These are phyloP conservation scores for Tichodroma muraria DNA, from an alignment of 2,113 vertebrate genomes.

Conservation along the genomic window DNA sequence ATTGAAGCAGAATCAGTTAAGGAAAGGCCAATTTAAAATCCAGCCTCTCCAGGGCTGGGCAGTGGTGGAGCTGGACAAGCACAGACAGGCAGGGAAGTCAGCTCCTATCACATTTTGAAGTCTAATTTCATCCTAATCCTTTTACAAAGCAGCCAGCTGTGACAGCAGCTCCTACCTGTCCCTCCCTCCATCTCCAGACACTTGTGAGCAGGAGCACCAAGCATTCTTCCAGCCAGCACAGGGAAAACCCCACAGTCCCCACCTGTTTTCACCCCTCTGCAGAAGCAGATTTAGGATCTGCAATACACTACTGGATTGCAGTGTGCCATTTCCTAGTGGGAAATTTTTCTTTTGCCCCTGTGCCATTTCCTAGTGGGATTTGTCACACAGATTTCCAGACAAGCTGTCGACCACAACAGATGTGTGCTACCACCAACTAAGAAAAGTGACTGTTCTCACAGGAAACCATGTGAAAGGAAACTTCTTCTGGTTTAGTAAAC, in stretches of 20 bases:
- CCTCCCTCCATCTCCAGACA: not conserved
- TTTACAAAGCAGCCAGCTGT: not conserved
- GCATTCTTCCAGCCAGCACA: not conserved
- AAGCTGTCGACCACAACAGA: not conserved
- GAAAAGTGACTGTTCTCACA: not conserved
- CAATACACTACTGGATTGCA: not conserved
- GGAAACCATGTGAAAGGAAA: not conserved
- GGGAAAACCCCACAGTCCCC: fast-evolving
- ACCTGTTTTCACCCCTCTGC: not conserved
- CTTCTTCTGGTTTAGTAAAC: not conserved
- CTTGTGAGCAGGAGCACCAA: not conserved
- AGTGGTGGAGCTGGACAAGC: not conserved
- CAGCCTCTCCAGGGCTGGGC: not conserved
- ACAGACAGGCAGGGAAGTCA: not conserved
- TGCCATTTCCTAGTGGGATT: not conserved
- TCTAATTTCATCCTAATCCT: not conserved
- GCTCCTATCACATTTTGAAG: not conserved
- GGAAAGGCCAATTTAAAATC: not conserved
- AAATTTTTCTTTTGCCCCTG: not conserved
- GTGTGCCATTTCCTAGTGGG: not conserved
- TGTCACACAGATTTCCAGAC: not conserved
- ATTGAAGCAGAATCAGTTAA: not conserved
- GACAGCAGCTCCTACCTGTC: not conserved
- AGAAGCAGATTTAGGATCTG: not conserved
- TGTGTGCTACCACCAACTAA: not conserved